These are phyloP conservation scores for Apocrypta bakeri DNA, from an alignment of 1,140 invertebrate genomes.

Conservation along the genomic window DNA sequence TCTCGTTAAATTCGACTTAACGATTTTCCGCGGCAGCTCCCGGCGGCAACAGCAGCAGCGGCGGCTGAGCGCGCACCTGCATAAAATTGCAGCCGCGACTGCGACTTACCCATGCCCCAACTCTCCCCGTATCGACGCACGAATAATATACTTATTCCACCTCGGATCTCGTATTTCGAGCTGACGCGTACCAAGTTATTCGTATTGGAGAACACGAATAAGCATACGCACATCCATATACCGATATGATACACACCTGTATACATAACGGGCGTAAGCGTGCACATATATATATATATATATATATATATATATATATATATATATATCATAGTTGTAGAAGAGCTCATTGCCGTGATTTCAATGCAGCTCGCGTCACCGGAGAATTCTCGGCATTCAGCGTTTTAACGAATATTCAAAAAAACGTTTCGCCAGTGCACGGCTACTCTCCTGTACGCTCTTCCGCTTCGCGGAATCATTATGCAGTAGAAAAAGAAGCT, in stretches of 20 bases:
- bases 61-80: background rate
- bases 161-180: background rate
- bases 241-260: no score
- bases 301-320: background rate
- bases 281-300: no score
- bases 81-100: background rate
- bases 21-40: background rate
- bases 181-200: background rate
- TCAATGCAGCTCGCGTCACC: slow-evolving; percentile 50
- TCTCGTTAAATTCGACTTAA: slow-evolving; percentile 17
- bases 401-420: slow-evolving; percentile 52
- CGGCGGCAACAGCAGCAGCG: background rate
- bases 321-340: background rate
- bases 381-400: slow-evolving; percentile 42
- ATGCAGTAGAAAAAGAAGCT: slow-evolving; percentile 49
- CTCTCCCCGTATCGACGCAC: background rate
- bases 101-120: background rate
- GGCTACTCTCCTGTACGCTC: background rate
- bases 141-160: slow-evolving; percentile 7
- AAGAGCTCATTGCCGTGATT: slow-evolving; percentile 51
- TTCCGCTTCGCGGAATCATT: slow-evolving; percentile 42
- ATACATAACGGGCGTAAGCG: background rate
- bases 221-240: background rate
- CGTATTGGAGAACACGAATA: background rate
- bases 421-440: slow-evolving; percentile 23